Conservation (phyloP, 1,140 invertebrate genomes). For the Uloborus diversus region DNA sequence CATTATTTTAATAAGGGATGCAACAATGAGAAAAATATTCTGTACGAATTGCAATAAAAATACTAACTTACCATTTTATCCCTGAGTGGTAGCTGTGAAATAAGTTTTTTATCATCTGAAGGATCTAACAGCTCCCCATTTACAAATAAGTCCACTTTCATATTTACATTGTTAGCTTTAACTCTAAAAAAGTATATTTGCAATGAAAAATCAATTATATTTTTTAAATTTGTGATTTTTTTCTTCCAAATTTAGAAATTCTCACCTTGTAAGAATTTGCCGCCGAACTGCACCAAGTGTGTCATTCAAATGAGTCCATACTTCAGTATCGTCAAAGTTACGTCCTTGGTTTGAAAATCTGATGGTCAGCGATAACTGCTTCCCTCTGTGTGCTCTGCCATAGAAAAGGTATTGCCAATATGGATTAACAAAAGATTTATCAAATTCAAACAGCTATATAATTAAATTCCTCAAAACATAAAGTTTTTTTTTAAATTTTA, state of each 20-base stretch:
- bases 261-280: constrained; percentile 72
- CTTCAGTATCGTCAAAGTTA: constrained; percentile 90
- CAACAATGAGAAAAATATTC: too few relatives aligned
- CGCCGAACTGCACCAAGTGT: constrained; percentile 83
- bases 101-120: constrained; percentile 85
- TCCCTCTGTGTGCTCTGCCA: constrained; percentile 87
- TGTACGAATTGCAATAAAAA: too few relatives aligned
- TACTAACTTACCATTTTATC: constrained; percentile 86
- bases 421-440: too few relatives aligned
- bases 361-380: constrained; percentile 85
- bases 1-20: too few relatives aligned
- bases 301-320: constrained; percentile 94
- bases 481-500: too few relatives aligned
- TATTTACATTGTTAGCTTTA: constrained; percentile 66
- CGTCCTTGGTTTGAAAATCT: constrained; percentile 89
- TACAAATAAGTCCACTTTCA: constrained; percentile 88
- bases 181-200: constrained; percentile 62
- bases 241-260: not conserved
- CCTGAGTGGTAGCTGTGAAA: constrained; percentile 84
- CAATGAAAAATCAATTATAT: too few relatives aligned
- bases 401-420: too few relatives aligned
- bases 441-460: too few relatives aligned
- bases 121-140: constrained; percentile 90
- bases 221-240: not conserved
- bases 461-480: too few relatives aligned